Conservation (phyloP, 2,797 vertebrate genomes). For the Bovichtus diacanthus region DNA sequence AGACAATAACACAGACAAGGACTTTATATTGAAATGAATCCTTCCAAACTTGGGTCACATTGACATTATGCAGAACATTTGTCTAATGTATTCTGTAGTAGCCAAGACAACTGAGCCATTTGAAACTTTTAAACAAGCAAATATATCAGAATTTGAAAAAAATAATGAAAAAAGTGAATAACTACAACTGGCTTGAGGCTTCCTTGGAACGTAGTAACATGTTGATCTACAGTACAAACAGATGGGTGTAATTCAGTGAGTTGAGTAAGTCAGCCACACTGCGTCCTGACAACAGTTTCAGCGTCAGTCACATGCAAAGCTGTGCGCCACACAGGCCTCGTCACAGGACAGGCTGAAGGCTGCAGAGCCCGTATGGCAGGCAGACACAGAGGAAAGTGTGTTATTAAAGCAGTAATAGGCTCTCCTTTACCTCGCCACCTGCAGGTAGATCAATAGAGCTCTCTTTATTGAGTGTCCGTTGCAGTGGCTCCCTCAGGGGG, state of each 20-base stretch:
- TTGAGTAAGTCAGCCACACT: not conserved
- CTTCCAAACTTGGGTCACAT: not conserved
- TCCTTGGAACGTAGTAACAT: not conserved
- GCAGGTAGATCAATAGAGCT: conserved; percentile 61
- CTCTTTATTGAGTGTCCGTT: conserved; percentile 50
- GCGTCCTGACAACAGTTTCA: conserved; percentile 7
- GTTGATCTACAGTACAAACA: not conserved
- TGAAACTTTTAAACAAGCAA: not conserved
- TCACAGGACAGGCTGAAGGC: conserved; percentile 9
- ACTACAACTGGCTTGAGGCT: not conserved
- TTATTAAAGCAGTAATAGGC: conserved; percentile 56
- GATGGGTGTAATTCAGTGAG: not conserved
- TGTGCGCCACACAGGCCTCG: not conserved
- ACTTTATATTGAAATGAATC: not conserved
- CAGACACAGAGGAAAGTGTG: conserved; percentile 43
- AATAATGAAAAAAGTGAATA: not conserved
- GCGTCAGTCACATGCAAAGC: conserved; percentile 24
- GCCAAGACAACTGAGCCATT: not conserved
- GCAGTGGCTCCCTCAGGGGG: conserved; percentile 39
- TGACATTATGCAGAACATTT: not conserved
- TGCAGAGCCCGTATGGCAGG: conserved; percentile 19
- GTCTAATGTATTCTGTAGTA: not conserved
- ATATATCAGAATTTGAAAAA: not conserved
- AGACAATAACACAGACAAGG: not conserved
- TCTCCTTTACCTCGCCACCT: conserved; percentile 53